These are phyloP conservation scores for Nemopilema nomurai DNA, from an alignment of 30 jellyfish, hydroid and myxozoan species.

Conservation along the genomic window DNA sequence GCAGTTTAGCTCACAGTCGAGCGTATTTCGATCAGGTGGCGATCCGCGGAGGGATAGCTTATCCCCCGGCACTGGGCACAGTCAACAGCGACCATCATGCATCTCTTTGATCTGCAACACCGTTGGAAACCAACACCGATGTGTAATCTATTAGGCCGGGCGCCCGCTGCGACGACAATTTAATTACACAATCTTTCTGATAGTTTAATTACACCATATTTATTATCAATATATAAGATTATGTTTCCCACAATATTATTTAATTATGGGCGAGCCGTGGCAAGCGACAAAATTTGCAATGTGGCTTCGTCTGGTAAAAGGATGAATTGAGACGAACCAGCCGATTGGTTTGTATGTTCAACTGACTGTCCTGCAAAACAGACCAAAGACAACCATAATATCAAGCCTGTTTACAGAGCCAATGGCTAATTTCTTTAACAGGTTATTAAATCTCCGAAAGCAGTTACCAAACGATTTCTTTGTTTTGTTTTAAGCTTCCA, in stretches of 20 bases:
- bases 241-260: conserved; percentile 49
- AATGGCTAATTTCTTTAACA: not conserved
- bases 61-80: not conserved
- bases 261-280: conserved; percentile 46
- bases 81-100: conserved; percentile 6
- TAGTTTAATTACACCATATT: conserved; percentile 62
- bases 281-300: conserved; percentile 15
- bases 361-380: not conserved
- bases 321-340: not conserved
- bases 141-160: conserved; percentile 56
- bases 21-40: not conserved
- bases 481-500: not conserved
- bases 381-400: not conserved
- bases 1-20: not conserved
- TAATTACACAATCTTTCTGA: conserved; percentile 54
- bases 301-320: conserved; percentile 23
- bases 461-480: not conserved
- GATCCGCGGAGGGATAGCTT: not conserved
- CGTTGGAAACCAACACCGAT: conserved; percentile 33
- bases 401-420: not conserved
- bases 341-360: not conserved
- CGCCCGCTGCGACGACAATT: conserved; percentile 70
- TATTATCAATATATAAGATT: conserved; percentile 55
- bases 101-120: conserved; percentile 9
- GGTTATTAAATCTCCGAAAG: not conserved